A percentile compares a stretch with the other conserved stretches of the same genome.
Evolutionary conservation across 2,113 vertebrate genomes (phyloP).

Genomic region (Scomber japonicus): DNA sequence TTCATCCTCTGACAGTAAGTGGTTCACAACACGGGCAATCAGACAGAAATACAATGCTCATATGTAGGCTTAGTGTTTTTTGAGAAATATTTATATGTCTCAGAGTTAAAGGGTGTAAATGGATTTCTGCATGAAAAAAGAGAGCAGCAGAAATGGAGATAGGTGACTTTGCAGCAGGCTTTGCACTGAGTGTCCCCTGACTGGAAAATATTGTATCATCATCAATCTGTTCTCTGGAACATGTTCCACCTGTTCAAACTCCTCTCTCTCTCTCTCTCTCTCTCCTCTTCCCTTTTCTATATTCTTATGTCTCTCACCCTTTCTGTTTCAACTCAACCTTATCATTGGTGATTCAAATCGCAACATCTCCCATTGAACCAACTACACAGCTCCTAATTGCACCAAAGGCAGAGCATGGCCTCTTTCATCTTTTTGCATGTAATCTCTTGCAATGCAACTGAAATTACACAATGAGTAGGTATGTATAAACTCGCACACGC

Average conservation of each 20-base stretch:
- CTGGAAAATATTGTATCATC: constrained; percentile 73
- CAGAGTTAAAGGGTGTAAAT: constrained; percentile 67
- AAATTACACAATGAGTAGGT: constrained; percentile 53
- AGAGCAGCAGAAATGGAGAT: constrained; percentile 40
- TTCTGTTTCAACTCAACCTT: constrained; percentile 62
- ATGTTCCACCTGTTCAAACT: constrained; percentile 37
- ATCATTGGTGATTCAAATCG: constrained; percentile 64
- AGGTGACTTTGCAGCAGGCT: constrained; percentile 70
- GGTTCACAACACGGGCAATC: constrained; percentile 54
- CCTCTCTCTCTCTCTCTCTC: neutral
- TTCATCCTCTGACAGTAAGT: constrained; percentile 69
- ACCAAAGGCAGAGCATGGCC: constrained; percentile 63
- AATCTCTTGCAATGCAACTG: constrained; percentile 66
- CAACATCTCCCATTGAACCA: constrained; percentile 62
- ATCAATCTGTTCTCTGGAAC: constrained; percentile 72
- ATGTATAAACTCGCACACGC: constrained; percentile 7
- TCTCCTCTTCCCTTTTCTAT: neutral
- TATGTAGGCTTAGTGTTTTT: constrained; percentile 39
- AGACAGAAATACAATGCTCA: constrained; percentile 49
- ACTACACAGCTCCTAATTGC: constrained; percentile 78
- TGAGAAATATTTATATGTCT: constrained; percentile 58
- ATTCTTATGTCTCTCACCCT: constrained; percentile 17
- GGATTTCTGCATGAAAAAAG: constrained; percentile 58
- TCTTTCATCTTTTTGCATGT: constrained; percentile 74
- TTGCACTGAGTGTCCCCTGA: constrained; percentile 48